Conservation (phyloP, 2,797 vertebrate genomes). For the Chromis chromis region DNA sequence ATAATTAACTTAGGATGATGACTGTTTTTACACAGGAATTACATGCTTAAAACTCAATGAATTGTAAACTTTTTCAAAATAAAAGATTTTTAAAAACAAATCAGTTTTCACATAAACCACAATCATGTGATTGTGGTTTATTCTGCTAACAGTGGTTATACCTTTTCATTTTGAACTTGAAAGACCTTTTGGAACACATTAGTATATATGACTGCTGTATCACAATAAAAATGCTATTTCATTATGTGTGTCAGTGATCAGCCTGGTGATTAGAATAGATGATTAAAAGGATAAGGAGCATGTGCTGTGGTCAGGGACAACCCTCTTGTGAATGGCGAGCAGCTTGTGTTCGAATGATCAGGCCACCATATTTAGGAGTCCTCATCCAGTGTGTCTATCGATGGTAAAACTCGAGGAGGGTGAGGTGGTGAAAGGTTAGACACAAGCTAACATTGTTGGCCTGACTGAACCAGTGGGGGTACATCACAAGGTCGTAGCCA, state of each 20-base stretch:
- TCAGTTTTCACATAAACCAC: no score
- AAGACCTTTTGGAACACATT: background rate
- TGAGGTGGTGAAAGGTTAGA: slow-evolving; percentile 28
- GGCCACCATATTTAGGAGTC: slow-evolving; percentile 25
- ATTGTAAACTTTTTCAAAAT: no score
- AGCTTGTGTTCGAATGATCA: slow-evolving; percentile 4
- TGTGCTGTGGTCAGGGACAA: background rate
- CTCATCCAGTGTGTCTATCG: slow-evolving; percentile 12
- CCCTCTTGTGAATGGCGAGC: slow-evolving; percentile 9
- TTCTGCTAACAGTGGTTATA: background rate
- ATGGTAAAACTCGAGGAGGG: slow-evolving; percentile 44
- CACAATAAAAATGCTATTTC: no score
- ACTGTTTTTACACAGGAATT: no score
- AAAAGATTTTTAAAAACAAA: no score
- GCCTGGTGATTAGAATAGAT: background rate
- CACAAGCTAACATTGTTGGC: slow-evolving; percentile 42
- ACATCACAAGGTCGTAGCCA: slow-evolving; percentile 51
- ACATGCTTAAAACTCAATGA: no score
- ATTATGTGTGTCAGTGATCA: no score
- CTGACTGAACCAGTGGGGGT: slow-evolving; percentile 48
- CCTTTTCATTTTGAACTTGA: background rate
- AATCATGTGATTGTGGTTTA: no score
- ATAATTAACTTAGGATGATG: no score
- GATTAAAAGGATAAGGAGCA: background rate
- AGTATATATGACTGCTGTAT: no score